Percentiles rank a stretch among this genome's conserved stretches.
phyloP scores from a whole-genome alignment of 2,113 vertebrate species.

The Amphiprion percula region DNA sequence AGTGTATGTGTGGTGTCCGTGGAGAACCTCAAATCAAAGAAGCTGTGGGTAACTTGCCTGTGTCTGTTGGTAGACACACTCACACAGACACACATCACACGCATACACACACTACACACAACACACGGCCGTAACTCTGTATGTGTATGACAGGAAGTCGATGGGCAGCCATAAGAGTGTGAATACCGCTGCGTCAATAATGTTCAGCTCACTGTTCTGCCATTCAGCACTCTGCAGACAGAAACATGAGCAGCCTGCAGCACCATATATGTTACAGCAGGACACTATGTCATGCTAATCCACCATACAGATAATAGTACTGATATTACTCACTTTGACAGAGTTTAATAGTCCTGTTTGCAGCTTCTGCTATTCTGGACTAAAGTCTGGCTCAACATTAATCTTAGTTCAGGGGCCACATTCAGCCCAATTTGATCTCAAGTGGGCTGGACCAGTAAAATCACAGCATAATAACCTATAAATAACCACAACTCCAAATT shows the following conservation, averaged over 20 bases:
- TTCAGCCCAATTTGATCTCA: too few relatives aligned
- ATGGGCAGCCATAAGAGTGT: slow-evolving; percentile 72
- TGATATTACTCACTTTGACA: slow-evolving; percentile 54
- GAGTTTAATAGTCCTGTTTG: slow-evolving; percentile 38
- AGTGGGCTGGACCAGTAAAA: too few relatives aligned
- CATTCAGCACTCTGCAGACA: slow-evolving; percentile 71
- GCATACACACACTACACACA: background rate
- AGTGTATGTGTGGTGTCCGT: background rate
- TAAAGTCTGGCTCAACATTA: slow-evolving; percentile 18
- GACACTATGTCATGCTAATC: slow-evolving; percentile 49
- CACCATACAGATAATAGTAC: slow-evolving; percentile 46
- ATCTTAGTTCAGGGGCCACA: too few relatives aligned
- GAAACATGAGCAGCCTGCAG: slow-evolving; percentile 59
- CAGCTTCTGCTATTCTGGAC: slow-evolving; percentile 27
- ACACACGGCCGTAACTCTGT: slow-evolving; percentile 62
- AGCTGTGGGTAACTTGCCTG: slow-evolving; percentile 25
- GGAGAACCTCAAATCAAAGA: slow-evolving; percentile 13
- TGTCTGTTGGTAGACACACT: slow-evolving; percentile 25
- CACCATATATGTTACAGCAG: slow-evolving; percentile 61
- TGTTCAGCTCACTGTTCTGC: slow-evolving; percentile 68
- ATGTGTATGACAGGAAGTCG: slow-evolving; percentile 71
- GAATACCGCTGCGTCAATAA: slow-evolving; percentile 72
- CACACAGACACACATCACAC: slow-evolving; percentile 6
- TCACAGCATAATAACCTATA: too few relatives aligned
- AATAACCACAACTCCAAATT: too few relatives aligned